Conservation (phyloP, 2,113 vertebrate genomes). For the Carassius gibelio region DNA sequence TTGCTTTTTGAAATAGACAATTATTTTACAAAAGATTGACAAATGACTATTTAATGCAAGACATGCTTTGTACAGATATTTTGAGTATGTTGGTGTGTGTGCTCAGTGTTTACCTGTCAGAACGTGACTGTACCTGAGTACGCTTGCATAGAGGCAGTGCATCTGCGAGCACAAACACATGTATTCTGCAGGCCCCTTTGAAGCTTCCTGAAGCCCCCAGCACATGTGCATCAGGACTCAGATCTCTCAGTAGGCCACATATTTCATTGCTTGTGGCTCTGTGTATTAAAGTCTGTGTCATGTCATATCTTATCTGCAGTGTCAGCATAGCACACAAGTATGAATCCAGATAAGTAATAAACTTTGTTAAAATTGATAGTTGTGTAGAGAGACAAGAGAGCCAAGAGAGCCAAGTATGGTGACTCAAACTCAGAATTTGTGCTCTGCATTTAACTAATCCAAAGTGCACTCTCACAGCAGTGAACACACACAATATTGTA, state of each 20-base stretch:
- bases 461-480: no score
- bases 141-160: conserved; percentile 49
- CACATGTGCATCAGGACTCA: background rate
- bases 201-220: conserved; percentile 4
- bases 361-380: background rate
- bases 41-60: background rate
- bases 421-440: no score
- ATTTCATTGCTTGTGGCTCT: background rate
- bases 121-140: conserved; percentile 34
- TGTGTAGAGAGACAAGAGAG: no score
- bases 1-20: background rate
- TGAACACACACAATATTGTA: background rate
- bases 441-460: no score
- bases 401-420: no score
- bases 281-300: background rate
- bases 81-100: conserved; percentile 25
- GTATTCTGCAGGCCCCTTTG: conserved; percentile 7
- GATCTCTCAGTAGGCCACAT: conserved; percentile 18
- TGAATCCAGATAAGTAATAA: background rate
- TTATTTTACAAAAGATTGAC: conserved; percentile 4
- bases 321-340: background rate
- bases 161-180: conserved; percentile 27
- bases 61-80: conserved; percentile 5
- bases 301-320: background rate
- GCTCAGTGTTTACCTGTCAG: conserved; percentile 37